Evolutionary conservation across 2,797 vertebrate genomes (phyloP), one percentile per base, ranked within the genome.

Genomic region (Lutjanus campechanus): DNA sequence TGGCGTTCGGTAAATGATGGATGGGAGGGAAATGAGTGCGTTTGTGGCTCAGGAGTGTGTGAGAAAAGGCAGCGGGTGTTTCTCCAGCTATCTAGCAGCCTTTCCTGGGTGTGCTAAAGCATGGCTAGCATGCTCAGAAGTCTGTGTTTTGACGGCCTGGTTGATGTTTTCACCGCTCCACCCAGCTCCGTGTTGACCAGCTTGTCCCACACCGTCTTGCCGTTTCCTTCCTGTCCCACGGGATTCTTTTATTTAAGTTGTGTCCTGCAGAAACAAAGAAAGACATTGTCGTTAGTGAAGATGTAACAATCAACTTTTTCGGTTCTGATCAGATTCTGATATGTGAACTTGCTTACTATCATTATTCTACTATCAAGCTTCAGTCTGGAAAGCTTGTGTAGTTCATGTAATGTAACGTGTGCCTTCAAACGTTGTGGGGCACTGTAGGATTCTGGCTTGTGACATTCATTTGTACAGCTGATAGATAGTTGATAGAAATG

Each of bases 41-140:
- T 54, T 64, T 49, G 47, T 59, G 47, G 69, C 58, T 78, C 55
- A 25, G 83, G 63, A 67, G 72, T 54, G 68, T 69, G 15, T 17
- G 29, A 40, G 47, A 66, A 80, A 78, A 76, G 67, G 66, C 56
- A 47, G 67, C 8, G 29, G 17, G 59, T 25, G 65, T 11, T 72
- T 80, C 55, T 89, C 77, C 62, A 54, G 73, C 59, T 51, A 85
- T 86, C 69, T 71, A 68, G 51, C 76, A 82, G 89, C 69, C 75
- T 68, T 65, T 81, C 55, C 69, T 58, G 40, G 29, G 61, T 22
- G 79, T 73, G 90, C 87, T 94, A 92, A 81, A 94, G 90, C 91
- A 92, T 91, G 87, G 78, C 80, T 55, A 62, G 70, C 83, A 51
- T n/a, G 59, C 56, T 83, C 55, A 5, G 43, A 69, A 17, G 67